Evolutionary conservation across 2,888 invertebrate genomes (phyloP).

Genomic region (Exocentrus adspersus): DNA sequence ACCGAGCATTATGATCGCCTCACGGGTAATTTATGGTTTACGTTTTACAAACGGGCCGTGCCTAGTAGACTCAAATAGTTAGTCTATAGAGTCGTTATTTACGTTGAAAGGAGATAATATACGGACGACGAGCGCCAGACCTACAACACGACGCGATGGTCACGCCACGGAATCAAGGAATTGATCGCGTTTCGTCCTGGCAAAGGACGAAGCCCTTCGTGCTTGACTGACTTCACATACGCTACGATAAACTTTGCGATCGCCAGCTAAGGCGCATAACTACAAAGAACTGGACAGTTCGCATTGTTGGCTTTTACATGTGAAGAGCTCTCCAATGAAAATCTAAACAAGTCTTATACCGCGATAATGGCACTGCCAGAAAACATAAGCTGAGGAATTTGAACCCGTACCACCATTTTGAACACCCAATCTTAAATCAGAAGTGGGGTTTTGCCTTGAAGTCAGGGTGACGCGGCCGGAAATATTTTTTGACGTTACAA

Average conservation of each 20-base stretch:
- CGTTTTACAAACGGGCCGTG: conserved; percentile 4
- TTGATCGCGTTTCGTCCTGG: conserved; percentile 17
- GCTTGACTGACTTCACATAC: conserved; percentile 17
- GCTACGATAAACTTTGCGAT: conserved; percentile 4
- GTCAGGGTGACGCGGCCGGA: no score
- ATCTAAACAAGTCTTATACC: no score
- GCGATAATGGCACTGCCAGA: no score
- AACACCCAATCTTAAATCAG: no score
- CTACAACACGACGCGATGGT: conserved; percentile 14
- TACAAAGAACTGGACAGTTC: no score
- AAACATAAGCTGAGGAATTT: no score
- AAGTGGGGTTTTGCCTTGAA: no score
- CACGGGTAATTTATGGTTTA: conserved; percentile 18
- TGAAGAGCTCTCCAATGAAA: no score
- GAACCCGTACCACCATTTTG: no score
- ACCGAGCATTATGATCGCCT: conserved; percentile 2
- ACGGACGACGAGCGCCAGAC: conserved; percentile 2
- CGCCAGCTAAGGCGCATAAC: no score
- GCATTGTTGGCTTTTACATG: no score
- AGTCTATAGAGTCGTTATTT: conserved; percentile 3
- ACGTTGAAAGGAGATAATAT: conserved; percentile 11
- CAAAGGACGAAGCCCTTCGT: conserved; percentile 25
- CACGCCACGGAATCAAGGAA: conserved; percentile 23
- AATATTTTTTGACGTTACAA: no score
- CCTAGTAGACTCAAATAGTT: conserved; percentile 8